Evolutionary conservation across 2,113 vertebrate genomes (phyloP).

Genomic region (Grammomys dolichurus): DNA sequence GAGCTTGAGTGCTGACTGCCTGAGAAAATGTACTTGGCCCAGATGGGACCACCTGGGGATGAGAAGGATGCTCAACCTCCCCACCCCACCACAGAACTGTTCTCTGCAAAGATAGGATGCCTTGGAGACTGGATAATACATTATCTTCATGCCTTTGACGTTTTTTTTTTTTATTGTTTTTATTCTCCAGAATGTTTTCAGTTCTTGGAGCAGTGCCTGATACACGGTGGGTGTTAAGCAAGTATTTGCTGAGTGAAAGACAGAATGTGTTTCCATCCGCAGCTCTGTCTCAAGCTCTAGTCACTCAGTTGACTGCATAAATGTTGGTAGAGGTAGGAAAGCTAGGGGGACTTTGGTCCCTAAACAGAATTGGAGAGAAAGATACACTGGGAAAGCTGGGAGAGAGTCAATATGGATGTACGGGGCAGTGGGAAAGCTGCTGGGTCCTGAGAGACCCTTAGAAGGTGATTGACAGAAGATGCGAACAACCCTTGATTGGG

Average conservation of each 20-base stretch:
- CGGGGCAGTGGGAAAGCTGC: too few relatives aligned
- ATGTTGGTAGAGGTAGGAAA: not conserved
- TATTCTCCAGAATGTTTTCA: not conserved
- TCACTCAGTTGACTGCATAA: not conserved
- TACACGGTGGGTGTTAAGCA: not conserved
- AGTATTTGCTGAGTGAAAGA: not conserved
- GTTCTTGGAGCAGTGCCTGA: not conserved
- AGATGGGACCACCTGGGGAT: not conserved
- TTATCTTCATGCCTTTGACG: not conserved
- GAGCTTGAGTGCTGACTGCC: not conserved
- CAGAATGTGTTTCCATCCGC: not conserved
- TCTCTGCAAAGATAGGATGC: not conserved
- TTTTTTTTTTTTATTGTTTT: not conserved
- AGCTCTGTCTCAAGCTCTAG: not conserved
- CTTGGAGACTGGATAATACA: not conserved
- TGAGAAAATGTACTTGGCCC: not conserved
- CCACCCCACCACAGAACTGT: not conserved
- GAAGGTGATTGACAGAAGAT: not conserved
- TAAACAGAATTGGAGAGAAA: not conserved
- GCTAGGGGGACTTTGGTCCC: not conserved
- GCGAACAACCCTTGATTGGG: not conserved
- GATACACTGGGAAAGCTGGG: not conserved
- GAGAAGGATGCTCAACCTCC: not conserved
- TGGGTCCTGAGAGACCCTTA: accelerated
- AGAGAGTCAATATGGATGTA: too few relatives aligned